phyloP scores from a whole-genome alignment of 2,113 vertebrate genomes.

The Malurus elegans region DNA sequence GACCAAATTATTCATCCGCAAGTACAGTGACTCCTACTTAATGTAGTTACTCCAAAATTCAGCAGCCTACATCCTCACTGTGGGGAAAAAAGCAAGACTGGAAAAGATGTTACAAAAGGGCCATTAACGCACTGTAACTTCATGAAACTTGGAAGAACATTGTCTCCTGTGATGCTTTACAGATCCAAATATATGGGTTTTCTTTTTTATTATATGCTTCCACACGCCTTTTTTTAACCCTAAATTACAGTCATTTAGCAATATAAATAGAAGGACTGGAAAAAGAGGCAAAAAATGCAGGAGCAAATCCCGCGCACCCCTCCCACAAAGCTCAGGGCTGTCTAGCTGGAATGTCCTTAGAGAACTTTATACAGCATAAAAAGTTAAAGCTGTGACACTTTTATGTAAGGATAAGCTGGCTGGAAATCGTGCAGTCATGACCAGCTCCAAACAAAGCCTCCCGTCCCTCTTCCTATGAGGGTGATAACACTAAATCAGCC shows the following conservation, averaged over 20 bases:
- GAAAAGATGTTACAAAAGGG: background rate
- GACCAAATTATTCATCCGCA: background rate
- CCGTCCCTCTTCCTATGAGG: background rate
- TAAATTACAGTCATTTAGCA: background rate
- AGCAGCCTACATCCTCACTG: background rate
- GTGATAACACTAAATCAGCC: background rate
- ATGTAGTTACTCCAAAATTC: background rate
- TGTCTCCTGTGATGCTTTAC: background rate
- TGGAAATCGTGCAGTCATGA: background rate
- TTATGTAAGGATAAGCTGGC: background rate
- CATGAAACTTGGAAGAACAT: background rate
- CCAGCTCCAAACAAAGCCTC: background rate
- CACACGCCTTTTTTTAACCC: background rate
- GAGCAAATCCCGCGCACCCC: background rate
- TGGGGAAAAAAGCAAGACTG: background rate
- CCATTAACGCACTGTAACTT: background rate
- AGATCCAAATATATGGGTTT: background rate
- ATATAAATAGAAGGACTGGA: background rate
- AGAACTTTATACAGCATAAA: background rate
- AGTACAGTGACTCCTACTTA: background rate
- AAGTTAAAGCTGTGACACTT: background rate
- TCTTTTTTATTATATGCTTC: background rate
- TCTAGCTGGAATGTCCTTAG: background rate
- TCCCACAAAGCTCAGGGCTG: background rate
- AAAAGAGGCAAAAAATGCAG: background rate